These are phyloP conservation scores for Lagothrix lagotricha DNA, from an alignment of 2,797 vertebrate species.

Conservation along the genomic window DNA sequence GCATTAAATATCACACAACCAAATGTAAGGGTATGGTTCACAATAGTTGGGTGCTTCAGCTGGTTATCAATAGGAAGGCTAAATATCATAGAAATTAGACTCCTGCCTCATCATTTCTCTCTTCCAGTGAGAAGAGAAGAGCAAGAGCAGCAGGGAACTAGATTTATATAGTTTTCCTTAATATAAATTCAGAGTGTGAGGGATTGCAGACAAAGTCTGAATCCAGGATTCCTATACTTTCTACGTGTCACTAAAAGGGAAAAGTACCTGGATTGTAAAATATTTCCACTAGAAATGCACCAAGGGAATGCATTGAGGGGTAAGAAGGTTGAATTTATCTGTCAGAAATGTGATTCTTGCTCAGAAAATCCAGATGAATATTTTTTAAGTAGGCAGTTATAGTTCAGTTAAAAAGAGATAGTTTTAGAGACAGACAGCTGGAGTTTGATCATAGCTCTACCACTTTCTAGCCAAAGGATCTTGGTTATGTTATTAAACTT, in stretches of 20 bases:
- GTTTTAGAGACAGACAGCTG: background rate
- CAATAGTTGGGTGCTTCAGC: background rate
- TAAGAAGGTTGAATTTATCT: background rate
- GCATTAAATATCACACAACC: background rate
- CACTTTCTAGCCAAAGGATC: background rate
- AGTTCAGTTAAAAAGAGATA: background rate
- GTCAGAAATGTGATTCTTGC: background rate
- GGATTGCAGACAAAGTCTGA: background rate
- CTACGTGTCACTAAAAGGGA: background rate
- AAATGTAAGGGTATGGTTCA: background rate
- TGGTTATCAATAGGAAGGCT: slow-evolving; percentile 17
- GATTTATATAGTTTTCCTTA: background rate
- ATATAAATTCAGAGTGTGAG: background rate
- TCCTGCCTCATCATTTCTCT: slow-evolving; percentile 11
- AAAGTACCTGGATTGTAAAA: background rate
- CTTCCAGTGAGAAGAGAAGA: background rate
- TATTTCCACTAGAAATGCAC: background rate
- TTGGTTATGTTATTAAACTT: background rate
- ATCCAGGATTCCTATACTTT: slow-evolving; percentile 34
- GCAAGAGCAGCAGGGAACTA: background rate
- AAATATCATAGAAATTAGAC: background rate
- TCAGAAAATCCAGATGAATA: background rate
- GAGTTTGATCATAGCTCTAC: background rate
- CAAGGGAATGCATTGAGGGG: background rate
- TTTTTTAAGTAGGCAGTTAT: background rate